Evolutionary conservation across 1,140 invertebrate genomes (phyloP), one percentile per base, ranked within the genome.

Genomic region (Batillaria attramentaria): DNA sequence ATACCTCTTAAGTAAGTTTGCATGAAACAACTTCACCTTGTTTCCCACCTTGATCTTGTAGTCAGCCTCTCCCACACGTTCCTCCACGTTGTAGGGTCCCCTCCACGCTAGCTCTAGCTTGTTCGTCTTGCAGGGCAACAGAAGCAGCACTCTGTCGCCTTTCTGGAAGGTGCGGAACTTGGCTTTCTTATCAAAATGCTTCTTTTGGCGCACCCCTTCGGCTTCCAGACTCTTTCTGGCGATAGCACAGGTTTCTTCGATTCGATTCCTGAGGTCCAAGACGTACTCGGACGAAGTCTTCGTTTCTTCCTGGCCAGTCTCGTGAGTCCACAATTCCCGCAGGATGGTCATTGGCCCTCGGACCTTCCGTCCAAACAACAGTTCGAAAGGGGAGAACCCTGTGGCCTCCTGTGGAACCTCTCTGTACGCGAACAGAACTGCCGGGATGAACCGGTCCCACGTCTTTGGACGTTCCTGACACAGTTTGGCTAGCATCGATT

Each of bases 381-480:
- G 50, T 42, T 78, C 66, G 35, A 65, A 78, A 2, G 79, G 79
- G 13, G 62, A 62, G 43, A 78, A 81, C 13, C 50, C 70, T 33
- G 62, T 4, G 6, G 33, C 79, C 0, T 81, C 79, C 24, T 81
- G 79, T 10, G 57, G 79, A 33, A 65, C 78, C 33, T 79, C 72
- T 62, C 72, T 79, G 68, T 79, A 79, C 1, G 70, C 70, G 57
- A 79, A 79, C 20, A 80, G 46, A 5, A 79, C 24, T 0, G 72
- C 39, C 6, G 74, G 82, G 10, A 90, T 54, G 66, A 82, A 84
- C 18, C 73, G 57, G 74, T 91, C 85, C 89, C 89, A 91, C 31
- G 88, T 80, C 79, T 84, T 84, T 8, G 77, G 78, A 54, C 80
- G 70, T 37, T 84, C 80, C 16, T 80, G 65, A 82, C 86, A 89